Conservation (phyloP, 2,113 vertebrate species). For the Ovibos moschatus region DNA sequence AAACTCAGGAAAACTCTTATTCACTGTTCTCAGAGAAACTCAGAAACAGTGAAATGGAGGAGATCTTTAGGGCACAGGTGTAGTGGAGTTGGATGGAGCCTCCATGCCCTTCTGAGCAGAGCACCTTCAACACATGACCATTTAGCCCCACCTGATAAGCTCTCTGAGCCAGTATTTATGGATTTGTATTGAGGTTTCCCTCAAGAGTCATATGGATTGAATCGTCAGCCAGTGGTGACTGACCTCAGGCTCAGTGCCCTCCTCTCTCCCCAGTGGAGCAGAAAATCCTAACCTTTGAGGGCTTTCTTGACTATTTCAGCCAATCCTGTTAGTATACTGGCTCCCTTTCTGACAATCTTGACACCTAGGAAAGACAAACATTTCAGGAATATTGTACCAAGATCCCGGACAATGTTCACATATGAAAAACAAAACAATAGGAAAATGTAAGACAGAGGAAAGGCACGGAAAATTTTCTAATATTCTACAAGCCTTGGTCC, state of each 20-base stretch:
- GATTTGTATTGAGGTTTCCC: neutral
- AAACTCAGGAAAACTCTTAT: neutral
- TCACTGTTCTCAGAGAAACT: neutral
- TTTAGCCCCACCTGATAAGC: no score
- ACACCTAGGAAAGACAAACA: neutral
- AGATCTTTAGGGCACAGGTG: accelerated
- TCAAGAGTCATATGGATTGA: neutral
- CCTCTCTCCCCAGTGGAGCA: neutral
- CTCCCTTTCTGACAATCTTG: neutral
- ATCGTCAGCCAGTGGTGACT: neutral
- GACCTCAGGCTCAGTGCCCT: neutral
- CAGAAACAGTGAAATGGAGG: neutral
- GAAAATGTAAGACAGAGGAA: no score
- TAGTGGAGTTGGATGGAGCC: neutral
- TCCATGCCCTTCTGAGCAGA: accelerated
- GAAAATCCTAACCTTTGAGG: neutral
- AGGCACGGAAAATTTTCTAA: no score
- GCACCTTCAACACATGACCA: accelerated
- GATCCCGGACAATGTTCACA: no score
- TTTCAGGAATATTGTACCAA: neutral
- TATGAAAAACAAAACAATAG: no score
- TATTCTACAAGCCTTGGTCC: neutral
- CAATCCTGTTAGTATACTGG: no score
- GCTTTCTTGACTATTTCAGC: neutral
- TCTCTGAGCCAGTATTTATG: neutral